Conservation (phyloP, 1,140 invertebrate species). For the Copidosoma floridanum region DNA sequence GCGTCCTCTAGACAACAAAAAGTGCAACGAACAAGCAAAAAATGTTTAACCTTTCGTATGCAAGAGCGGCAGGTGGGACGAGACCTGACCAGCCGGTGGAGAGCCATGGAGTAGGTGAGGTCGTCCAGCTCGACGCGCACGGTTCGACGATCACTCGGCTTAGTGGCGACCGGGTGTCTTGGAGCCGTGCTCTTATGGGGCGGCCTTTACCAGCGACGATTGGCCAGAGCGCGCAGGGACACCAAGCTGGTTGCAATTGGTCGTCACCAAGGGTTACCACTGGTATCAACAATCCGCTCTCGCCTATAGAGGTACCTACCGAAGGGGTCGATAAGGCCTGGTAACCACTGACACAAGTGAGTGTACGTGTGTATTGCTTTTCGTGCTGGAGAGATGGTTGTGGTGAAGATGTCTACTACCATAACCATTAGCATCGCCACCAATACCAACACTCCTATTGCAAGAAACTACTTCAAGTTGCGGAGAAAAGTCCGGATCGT, state of each 20-base stretch:
- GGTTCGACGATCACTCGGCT: constrained; percentile 43
- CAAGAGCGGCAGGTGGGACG: too few species aligned
- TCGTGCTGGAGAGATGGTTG: too few species aligned
- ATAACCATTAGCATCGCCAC: not conserved
- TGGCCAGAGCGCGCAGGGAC: constrained; percentile 34
- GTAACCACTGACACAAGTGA: too few species aligned
- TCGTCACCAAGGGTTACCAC: constrained; percentile 55
- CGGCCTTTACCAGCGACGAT: constrained; percentile 45
- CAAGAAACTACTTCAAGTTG: too few species aligned
- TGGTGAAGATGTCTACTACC: not conserved
- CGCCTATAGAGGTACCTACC: too few species aligned
- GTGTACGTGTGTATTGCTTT: too few species aligned
- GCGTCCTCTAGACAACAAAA: constrained; percentile 15
- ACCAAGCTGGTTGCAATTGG: constrained; percentile 52
- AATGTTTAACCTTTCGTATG: constrained; percentile 12
- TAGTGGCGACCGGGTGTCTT: constrained; percentile 45
- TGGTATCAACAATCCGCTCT: constrained; percentile 50
- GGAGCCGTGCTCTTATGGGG: constrained; percentile 57
- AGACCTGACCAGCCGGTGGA: constrained; percentile 2
- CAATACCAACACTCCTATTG: too few species aligned
- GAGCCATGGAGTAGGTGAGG: constrained; percentile 1
- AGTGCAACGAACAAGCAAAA: not conserved
- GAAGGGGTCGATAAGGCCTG: constrained; percentile 53
- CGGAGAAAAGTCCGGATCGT: too few species aligned
- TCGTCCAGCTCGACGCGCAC: constrained; percentile 34